Percentiles rank a stretch among this genome's conserved stretches.
Conservation (phyloP, 1,140 invertebrate species). For the Bombus difficillimus region DNA sequence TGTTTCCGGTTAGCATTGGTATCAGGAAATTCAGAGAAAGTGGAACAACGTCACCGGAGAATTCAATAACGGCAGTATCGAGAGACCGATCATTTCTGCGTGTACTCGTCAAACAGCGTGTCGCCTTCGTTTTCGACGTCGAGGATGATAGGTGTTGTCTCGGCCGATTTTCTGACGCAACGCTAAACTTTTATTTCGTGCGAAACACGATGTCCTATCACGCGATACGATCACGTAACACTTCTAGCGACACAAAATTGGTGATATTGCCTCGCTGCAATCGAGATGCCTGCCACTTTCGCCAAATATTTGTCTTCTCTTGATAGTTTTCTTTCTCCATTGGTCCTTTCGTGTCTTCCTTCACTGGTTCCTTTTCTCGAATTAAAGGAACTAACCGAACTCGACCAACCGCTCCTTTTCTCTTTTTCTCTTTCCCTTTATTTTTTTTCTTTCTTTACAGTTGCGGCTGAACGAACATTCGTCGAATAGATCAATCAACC, state of each 20-base stretch:
- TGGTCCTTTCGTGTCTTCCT: background rate
- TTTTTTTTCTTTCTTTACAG: too few species aligned
- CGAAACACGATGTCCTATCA: background rate
- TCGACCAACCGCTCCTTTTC: background rate
- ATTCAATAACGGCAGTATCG: slow-evolving; percentile 20
- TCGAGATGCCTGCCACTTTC: background rate
- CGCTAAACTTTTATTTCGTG: background rate
- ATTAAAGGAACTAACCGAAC: background rate
- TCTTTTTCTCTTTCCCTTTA: background rate
- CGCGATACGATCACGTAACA: background rate
- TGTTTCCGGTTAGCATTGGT: background rate
- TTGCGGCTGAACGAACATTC: background rate
- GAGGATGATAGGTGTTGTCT: background rate
- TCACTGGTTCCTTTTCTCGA: background rate
- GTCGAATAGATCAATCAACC: background rate
- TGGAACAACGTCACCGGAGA: background rate
- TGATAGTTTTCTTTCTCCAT: background rate
- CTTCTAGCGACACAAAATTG: too few species aligned
- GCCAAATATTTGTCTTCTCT: slow-evolving; percentile 23
- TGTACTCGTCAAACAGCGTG: background rate
- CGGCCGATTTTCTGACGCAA: background rate
- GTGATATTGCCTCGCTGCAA: slow-evolving; percentile 10
- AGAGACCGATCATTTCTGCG: background rate
- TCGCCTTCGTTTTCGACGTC: background rate
- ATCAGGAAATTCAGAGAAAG: background rate